Percentiles rank a stretch among this genome's conserved stretches.
These are phyloP conservation scores for Corythoichthys intestinalis DNA, from an alignment of 2,113 vertebrate species.

Conservation along the genomic window DNA sequence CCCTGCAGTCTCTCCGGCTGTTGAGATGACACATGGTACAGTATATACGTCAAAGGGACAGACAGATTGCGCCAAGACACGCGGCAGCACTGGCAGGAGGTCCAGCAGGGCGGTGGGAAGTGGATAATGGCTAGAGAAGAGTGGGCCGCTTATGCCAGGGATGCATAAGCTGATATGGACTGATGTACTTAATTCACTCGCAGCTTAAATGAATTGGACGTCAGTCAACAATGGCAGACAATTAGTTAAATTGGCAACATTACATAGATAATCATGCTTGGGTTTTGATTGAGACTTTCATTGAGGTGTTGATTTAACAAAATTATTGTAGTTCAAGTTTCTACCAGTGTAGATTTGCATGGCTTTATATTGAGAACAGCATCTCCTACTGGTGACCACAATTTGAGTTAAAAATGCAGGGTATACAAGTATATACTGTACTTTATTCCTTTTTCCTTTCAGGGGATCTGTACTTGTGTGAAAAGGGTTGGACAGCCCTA, in stretches of 20 bases:
- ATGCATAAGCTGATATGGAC: background rate
- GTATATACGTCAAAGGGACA: constrained; percentile 56
- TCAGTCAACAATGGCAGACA: too few species aligned
- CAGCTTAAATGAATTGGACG: too few species aligned
- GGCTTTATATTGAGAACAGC: background rate
- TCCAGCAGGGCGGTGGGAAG: background rate
- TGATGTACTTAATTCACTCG: background rate
- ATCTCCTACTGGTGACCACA: background rate
- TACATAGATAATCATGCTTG: background rate
- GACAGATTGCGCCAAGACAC: constrained; percentile 6
- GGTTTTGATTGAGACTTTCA: background rate
- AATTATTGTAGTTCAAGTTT: background rate
- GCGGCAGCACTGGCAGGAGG: background rate
- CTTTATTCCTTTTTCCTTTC: too few species aligned
- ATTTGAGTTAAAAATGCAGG: background rate
- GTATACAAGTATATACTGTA: too few species aligned
- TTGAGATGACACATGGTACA: constrained; percentile 44
- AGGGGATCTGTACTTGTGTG: too few species aligned
- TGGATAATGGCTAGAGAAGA: background rate
- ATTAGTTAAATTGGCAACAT: too few species aligned
- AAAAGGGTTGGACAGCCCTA: too few species aligned
- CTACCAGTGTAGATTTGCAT: background rate
- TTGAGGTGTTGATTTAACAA: background rate
- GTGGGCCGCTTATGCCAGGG: background rate
- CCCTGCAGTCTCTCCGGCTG: constrained; percentile 97